Evolutionary conservation across 2,888 invertebrate species (phyloP).

Genomic region (Apotomis capreana): DNA sequence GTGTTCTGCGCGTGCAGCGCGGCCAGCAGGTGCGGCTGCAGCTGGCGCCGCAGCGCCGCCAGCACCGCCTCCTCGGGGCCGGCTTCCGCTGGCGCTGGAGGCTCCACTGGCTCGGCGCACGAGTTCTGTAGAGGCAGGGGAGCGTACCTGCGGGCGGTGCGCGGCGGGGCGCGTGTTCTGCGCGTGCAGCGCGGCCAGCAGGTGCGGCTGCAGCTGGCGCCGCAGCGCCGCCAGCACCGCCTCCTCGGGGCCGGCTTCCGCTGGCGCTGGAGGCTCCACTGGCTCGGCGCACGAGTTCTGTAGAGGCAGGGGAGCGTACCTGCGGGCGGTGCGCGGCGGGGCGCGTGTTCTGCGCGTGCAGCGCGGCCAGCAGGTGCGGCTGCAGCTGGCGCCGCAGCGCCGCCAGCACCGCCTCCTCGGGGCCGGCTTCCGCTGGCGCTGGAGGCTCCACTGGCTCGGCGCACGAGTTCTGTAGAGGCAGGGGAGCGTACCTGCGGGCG

Average conservation of each 20-base stretch:
- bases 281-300: too few species aligned
- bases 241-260: slow-evolving; percentile 66
- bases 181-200: slow-evolving; percentile 85
- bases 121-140: too few species aligned
- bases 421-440: too few species aligned
- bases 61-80: too few species aligned
- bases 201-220: slow-evolving; percentile 87
- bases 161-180: slow-evolving; percentile 61
- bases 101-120: too few species aligned
- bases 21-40: too few species aligned
- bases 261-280: too few species aligned
- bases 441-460: too few species aligned
- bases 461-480: too few species aligned
- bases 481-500: slow-evolving; percentile 14
- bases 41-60: too few species aligned
- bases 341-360: slow-evolving; percentile 76
- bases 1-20: too few species aligned
- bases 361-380: slow-evolving; percentile 87
- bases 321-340: slow-evolving; percentile 45
- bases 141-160: slow-evolving; percentile 42
- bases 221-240: slow-evolving; percentile 88
- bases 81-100: too few species aligned
- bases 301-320: not conserved
- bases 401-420: slow-evolving; percentile 86
- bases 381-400: slow-evolving; percentile 88